phyloP scores from a whole-genome alignment of 2,113 vertebrate genomes.

The Melanerpes formicivorus region DNA sequence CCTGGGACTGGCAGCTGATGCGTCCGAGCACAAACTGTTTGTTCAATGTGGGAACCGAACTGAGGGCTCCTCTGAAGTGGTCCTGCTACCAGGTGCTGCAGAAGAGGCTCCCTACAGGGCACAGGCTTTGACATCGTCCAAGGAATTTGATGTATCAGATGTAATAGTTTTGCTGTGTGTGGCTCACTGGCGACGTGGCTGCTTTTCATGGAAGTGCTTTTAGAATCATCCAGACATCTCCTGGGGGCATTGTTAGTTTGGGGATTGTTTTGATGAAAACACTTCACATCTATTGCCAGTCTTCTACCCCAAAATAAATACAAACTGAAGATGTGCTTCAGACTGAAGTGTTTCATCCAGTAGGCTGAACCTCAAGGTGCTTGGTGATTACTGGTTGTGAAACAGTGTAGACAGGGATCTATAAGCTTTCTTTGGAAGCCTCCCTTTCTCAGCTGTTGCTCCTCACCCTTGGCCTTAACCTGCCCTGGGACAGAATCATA shows the following conservation, averaged over 20 bases:
- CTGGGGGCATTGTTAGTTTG: neutral
- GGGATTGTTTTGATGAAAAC: neutral
- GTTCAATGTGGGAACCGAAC: neutral
- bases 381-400: neutral
- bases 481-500: neutral
- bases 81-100: rapidly evolving
- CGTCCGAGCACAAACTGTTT: rapidly evolving
- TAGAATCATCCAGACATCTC: rapidly evolving
- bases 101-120: neutral
- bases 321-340: rapidly evolving
- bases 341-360: neutral
- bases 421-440: neutral
- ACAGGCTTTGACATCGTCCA: rapidly evolving
- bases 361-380: neutral
- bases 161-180: rapidly evolving
- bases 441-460: neutral
- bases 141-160: neutral
- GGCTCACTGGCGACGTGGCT: neutral
- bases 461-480: neutral
- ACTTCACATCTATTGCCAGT: neutral
- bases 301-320: neutral
- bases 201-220: neutral
- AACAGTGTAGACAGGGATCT: neutral
- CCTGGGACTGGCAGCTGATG: rapidly evolving
- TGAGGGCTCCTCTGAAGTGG: neutral